Base-by-base conservation (phyloP, 2,888 invertebrate species). In the Phyto melanocephala region DNA sequence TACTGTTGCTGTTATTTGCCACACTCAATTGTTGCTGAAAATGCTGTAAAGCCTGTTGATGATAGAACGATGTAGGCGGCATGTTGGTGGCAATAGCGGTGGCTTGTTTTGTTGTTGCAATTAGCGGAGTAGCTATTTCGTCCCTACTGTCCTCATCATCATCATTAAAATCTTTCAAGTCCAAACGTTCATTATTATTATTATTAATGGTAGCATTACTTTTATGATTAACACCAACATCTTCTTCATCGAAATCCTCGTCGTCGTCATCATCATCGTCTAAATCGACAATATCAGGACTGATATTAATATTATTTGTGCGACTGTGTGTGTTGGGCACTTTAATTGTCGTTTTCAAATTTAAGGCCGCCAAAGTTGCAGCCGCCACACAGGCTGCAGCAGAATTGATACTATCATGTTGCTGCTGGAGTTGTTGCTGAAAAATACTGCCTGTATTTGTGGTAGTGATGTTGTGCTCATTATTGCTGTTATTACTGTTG, bases 41-140 rank as follows among this genome's bases (percentile, higher is more conserved):
- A 40, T 88, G 88, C 15, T 88, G 88, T 80, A 89, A 47, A 0
- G 88, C 87, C 77, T 87, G 87, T 45, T 87, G 89, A 54, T 87
- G 88, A 84, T 87, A 88, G 63, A 72, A 85, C 3, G 65, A 58
- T 5, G 76, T 71, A 13, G 56, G 74, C 54, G 45, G 33, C 8
- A 74, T 68, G 40, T 33, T 62, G 54, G 70, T 11, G 28, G 76
- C 28, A 28, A 54, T 24, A 17, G 60, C 20, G 8, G 11, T 22
- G 11, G 22, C 56, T 45, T 24, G 15, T 22, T 15, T 15, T 20
- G 3, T 15, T 2, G 37, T 5, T 28, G 40, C 17, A 2, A 0
- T 24, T 50, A 22, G 5, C 8, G 52, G 10, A 24, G 24, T 17
- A 35, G 22, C 13, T 28, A 37, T 47, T 22, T 65, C 40, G 1